These are phyloP conservation scores for Desmodus rotundus DNA, from an alignment of 2,113 vertebrate species.

Conservation along the genomic window DNA sequence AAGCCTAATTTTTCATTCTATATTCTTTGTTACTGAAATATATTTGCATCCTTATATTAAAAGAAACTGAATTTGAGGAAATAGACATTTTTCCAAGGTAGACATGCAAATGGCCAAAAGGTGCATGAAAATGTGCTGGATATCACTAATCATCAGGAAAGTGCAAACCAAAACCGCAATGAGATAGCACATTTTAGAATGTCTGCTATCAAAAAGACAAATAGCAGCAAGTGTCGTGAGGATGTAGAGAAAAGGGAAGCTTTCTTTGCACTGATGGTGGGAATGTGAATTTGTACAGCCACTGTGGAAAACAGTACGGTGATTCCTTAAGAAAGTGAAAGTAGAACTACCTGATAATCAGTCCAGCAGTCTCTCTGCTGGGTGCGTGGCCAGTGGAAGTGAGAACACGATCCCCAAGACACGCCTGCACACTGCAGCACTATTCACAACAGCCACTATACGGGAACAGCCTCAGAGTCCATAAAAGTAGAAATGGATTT, in stretches of 20 bases:
- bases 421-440: background rate
- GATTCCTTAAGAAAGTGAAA: background rate
- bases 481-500: background rate
- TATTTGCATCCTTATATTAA: background rate
- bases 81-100: background rate
- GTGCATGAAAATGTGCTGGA: background rate
- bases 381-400: background rate
- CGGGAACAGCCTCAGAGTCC: background rate
- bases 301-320: background rate
- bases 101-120: background rate
- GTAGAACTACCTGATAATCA: background rate
- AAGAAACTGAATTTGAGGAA: background rate
- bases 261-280: background rate
- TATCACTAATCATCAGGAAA: background rate
- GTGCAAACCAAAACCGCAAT: background rate
- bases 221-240: background rate
- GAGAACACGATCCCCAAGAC: background rate
- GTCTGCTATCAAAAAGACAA: background rate
- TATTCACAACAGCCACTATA: background rate
- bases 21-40: background rate
- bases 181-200: background rate
- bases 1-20: background rate
- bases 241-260: background rate
- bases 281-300: background rate
- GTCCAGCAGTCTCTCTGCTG: background rate